Conservation (phyloP, 92 coral and sea anemone genomes). For the Muricea muricata region DNA sequence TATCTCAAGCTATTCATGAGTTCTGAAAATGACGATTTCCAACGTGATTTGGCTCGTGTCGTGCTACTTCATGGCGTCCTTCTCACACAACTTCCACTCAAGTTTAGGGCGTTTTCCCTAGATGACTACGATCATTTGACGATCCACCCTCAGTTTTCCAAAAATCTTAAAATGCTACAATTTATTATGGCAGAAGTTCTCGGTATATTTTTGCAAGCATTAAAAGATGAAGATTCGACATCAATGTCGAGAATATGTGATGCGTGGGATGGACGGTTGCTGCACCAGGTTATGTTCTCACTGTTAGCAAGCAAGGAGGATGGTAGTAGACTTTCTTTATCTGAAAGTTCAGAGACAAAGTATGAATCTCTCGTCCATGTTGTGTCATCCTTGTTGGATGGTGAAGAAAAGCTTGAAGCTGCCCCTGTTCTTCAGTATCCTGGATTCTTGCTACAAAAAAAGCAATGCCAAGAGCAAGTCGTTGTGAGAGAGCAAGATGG, state of each 20-base stretch:
- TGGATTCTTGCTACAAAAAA: conserved; percentile 1
- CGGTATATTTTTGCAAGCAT: background rate
- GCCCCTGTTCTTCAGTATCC: background rate
- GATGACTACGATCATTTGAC: background rate
- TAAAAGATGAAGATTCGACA: background rate
- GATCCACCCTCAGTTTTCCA: background rate
- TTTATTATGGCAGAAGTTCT: conserved; percentile 29
- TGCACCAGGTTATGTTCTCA: background rate
- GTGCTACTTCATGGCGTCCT: conserved; percentile 57
- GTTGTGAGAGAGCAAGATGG: conserved; percentile 12
- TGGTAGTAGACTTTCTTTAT: background rate
- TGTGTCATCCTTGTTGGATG: conserved; percentile 12
- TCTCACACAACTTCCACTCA: conserved; percentile 56
- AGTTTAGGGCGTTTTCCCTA: conserved; percentile 55
- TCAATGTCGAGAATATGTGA: conserved; percentile 17
- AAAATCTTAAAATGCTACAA: conserved; percentile 15
- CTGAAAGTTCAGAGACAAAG: background rate
- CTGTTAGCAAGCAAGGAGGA: background rate
- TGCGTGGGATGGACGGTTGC: conserved; percentile 45
- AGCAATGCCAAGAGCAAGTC: conserved; percentile 7
- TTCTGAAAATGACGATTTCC: background rate
- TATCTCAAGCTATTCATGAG: background rate
- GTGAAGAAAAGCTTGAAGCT: conserved; percentile 2
- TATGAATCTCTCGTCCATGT: conserved; percentile 21
- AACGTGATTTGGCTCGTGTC: conserved; percentile 30